phyloP scores from a whole-genome alignment of 2,888 invertebrate species.

The Oxycera nigricornis region DNA sequence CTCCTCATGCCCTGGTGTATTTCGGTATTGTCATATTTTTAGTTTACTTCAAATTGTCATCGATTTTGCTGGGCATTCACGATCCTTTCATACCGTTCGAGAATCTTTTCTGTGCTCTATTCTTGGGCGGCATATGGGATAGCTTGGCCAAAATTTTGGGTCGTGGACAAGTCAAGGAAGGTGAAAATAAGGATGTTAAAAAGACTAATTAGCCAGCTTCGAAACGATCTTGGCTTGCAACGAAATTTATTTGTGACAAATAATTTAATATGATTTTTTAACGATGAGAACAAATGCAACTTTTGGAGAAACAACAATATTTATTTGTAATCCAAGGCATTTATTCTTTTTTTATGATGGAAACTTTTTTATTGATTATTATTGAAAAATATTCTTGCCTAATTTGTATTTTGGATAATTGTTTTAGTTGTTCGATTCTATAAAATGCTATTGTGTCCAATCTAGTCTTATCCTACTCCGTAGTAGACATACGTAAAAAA shows the following conservation, averaged over 20 bases:
- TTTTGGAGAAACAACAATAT: conserved; percentile 22
- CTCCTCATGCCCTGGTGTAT: conserved; percentile 96
- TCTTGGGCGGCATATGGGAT: conserved; percentile 99
- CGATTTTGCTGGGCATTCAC: conserved; percentile 94
- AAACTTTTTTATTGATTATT: not conserved
- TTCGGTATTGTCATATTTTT: conserved; percentile 97
- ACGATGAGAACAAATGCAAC: conserved; percentile 40
- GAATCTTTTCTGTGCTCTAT: conserved; percentile 95
- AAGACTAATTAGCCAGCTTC: conserved; percentile 72
- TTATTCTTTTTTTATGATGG: not conserved
- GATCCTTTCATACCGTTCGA: conserved; percentile 99
- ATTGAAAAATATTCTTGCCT: too few relatives aligned
- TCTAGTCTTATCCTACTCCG: conserved; percentile 44
- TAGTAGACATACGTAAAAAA: conserved; percentile 20
- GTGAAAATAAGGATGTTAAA: conserved; percentile 79
- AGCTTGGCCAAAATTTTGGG: conserved; percentile 89
- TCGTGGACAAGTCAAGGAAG: conserved; percentile 79
- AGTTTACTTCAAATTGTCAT: conserved; percentile 95
- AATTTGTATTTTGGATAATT: not conserved
- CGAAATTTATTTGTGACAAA: not conserved
- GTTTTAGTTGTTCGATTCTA: not conserved
- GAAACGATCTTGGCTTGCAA: not conserved
- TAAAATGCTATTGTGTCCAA: conserved; percentile 20
- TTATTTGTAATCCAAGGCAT: not conserved
- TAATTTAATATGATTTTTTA: not conserved